Base-by-base conservation (phyloP, 2,888 invertebrate genomes). In the Agonopterix alstromeriana region DNA sequence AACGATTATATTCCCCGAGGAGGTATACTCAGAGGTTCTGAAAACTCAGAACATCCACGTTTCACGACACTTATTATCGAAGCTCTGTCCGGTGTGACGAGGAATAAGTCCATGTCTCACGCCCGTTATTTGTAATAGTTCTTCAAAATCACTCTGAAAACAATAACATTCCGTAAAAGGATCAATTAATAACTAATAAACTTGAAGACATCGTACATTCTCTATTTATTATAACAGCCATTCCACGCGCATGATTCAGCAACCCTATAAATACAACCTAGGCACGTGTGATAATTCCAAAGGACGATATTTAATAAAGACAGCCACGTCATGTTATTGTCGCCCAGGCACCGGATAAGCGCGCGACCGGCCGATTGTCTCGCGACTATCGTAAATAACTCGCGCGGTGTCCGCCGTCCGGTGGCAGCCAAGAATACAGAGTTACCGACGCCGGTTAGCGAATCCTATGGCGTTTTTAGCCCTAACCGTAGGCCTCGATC, bases 371-470 rank as follows among this genome's bases (percentile, higher is more conserved):
- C 71, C 84, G 83, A 88, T 87, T 86, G 87, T 87, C 81, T 83
- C 76, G 76, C 78, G 71, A 70, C 77, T 76, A 75, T 86, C 86
- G 86, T 88, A 88, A 88, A 88, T 88, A 84, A 88, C 85, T 74
- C 76, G 73, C 66, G 57, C 68, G 67, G 73, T 84, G 85, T 86
- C 86, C 85, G 86, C 85, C 81, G 73, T 86, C 86, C 85, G 86
- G 85, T 82, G 73, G 70, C 71, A 65, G 73, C 71, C 61, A 67
- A 67, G 85, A 79, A 84, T 84, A 83, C 84, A 74, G 80, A 84
- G 77, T 82, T 75, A 69, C 70, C 70, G 63, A 61, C 65, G 67
- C 58, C 67, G 66, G 67, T 68, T 76, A 63, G 81, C 79, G 72
- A 81, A 83, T 75, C 73, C 74, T 63, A 57, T 55, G 56, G 58